Percentiles rank a stretch among this genome's conserved stretches.
Evolutionary conservation across 2,888 invertebrate genomes (phyloP).

Genomic region (Lissocephala sabroskyi): DNA sequence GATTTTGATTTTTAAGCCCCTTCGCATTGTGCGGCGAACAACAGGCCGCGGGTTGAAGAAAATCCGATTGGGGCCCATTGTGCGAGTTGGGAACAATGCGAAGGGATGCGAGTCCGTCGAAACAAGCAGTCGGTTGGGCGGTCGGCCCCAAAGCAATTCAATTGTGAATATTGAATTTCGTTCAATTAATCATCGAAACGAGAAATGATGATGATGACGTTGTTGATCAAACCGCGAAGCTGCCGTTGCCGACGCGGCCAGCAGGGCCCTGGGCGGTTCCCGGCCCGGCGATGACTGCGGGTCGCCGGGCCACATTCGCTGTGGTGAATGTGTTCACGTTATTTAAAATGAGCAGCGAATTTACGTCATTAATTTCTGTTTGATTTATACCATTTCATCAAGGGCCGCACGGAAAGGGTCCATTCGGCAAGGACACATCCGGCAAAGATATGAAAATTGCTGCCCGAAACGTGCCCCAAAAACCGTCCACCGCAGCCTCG

Average conservation of each 20-base stretch:
- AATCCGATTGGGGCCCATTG: slow-evolving; percentile 38
- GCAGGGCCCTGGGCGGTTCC: no score
- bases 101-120: not conserved
- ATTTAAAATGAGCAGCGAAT: slow-evolving; percentile 43
- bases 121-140: not conserved
- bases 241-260: slow-evolving; percentile 15
- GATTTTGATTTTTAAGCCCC: slow-evolving; percentile 29
- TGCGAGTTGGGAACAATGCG: slow-evolving; percentile 29
- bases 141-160: slow-evolving; percentile 29
- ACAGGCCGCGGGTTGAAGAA: slow-evolving; percentile 12
- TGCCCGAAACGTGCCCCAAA: slow-evolving; percentile 16
- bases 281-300: no score
- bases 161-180: slow-evolving; percentile 54
- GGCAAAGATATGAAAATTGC: not conserved
- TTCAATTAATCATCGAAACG: slow-evolving; percentile 48
- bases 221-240: slow-evolving; percentile 40
- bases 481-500: slow-evolving; percentile 1
- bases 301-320: no score
- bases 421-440: not conserved
- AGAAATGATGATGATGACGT: slow-evolving; percentile 40
- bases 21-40: slow-evolving; percentile 12
- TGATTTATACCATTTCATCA: slow-evolving; percentile 31
- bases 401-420: not conserved
- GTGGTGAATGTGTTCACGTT: slow-evolving; percentile 37
- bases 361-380: slow-evolving; percentile 26